These are phyloP conservation scores for Ambastaia sidthimunki DNA, from an alignment of 2,797 vertebrate genomes.

Conservation along the genomic window DNA sequence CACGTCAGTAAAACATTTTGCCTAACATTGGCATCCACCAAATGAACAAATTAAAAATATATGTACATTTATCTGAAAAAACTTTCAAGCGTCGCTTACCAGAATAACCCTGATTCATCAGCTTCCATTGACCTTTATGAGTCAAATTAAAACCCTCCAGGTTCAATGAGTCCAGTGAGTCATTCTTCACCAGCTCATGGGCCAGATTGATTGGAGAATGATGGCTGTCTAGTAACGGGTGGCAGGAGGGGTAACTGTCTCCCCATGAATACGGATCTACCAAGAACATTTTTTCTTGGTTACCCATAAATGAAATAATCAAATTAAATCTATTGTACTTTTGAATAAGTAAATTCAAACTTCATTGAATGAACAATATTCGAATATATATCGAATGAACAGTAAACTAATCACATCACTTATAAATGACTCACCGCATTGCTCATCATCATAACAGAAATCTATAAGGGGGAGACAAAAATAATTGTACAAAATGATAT, in stretches of 20 bases:
- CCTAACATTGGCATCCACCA: too few species aligned
- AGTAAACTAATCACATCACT: not conserved
- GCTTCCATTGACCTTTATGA: conserved; percentile 81
- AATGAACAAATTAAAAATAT: too few species aligned
- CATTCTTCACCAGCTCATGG: conserved; percentile 68
- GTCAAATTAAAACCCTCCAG: conserved; percentile 81
- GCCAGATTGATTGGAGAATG: conserved; percentile 87
- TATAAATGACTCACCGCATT: conserved; percentile 73
- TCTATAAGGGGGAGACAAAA: conserved; percentile 62
- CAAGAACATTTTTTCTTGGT: not conserved
- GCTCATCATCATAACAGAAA: conserved; percentile 74
- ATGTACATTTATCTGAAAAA: too few species aligned
- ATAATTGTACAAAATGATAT: not conserved
- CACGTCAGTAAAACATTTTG: too few species aligned
- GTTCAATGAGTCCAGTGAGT: conserved; percentile 72
- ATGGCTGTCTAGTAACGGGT: conserved; percentile 70
- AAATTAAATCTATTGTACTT: not conserved
- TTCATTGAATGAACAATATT: not conserved
- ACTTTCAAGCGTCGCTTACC: conserved; percentile 66
- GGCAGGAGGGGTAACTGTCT: conserved; percentile 72
- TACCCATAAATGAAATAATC: not conserved
- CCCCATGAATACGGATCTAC: conserved; percentile 79
- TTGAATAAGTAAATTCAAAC: not conserved
- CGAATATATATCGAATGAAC: not conserved
- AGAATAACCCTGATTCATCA: conserved; percentile 83